Percentiles rank a stretch among this genome's conserved stretches.
phyloP scores from a whole-genome alignment of 2,888 invertebrate species.

The Sturmia bella region DNA sequence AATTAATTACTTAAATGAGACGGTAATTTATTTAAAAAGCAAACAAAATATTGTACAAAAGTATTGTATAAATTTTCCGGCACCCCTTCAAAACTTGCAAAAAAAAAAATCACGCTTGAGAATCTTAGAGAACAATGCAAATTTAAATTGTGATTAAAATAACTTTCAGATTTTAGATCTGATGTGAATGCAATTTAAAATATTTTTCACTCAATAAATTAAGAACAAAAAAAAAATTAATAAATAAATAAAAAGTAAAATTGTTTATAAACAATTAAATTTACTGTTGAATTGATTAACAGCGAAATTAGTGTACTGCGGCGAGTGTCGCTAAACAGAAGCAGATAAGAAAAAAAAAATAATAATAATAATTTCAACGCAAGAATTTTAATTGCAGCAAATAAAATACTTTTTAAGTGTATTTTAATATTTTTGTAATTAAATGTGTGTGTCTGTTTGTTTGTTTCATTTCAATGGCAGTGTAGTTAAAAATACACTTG shows the following conservation, averaged over 20 bases:
- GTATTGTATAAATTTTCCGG: background rate
- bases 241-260: no score
- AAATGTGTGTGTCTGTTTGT: background rate
- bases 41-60: background rate
- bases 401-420: background rate
- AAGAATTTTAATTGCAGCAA: background rate
- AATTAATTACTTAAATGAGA: background rate
- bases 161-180: constrained; percentile 15
- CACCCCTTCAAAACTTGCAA: background rate
- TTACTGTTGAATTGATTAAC: constrained; percentile 25
- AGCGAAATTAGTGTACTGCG: constrained; percentile 19
- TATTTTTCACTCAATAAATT: constrained; percentile 21
- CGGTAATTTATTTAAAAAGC: background rate
- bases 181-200: constrained; percentile 38
- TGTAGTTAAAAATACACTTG: background rate
- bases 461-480: constrained; percentile 15
- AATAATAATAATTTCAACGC: constrained; percentile 1
- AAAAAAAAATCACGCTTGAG: background rate
- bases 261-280: background rate
- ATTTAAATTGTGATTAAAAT: background rate
- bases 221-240: background rate
- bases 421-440: background rate
- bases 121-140: constrained; percentile 16
- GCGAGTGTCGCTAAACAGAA: background rate
- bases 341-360: background rate